Conservation (phyloP, 2,888 invertebrate species). For the Heliconius sara region DNA sequence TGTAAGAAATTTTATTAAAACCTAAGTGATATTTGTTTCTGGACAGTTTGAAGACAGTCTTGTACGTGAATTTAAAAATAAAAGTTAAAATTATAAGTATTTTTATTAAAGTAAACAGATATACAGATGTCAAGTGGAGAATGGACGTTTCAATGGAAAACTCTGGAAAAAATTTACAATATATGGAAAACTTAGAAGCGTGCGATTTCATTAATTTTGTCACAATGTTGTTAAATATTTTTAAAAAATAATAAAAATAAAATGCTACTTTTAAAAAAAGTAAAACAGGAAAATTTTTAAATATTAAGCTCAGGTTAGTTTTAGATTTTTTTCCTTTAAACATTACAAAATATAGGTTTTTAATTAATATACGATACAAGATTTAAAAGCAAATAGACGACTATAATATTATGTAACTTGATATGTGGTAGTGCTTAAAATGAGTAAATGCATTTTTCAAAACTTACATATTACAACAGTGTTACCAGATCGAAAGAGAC, state of each 20-base stretch:
- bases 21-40: slow-evolving; percentile 7
- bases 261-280: neutral
- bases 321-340: neutral
- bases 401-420: neutral
- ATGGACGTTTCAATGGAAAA: slow-evolving; percentile 35
- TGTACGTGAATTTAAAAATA: slow-evolving; percentile 69
- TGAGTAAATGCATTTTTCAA: slow-evolving; percentile 24
- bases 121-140: slow-evolving; percentile 64
- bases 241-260: neutral
- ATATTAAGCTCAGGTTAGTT: too few species aligned
- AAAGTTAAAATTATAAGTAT: slow-evolving; percentile 75
- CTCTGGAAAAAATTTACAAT: slow-evolving; percentile 22
- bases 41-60: slow-evolving; percentile 53
- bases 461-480: slow-evolving; percentile 25
- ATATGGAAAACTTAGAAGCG: neutral
- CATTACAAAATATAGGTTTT: neutral
- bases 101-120: slow-evolving; percentile 74
- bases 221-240: neutral
- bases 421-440: slow-evolving; percentile 13
- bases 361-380: neutral
- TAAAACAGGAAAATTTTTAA: neutral
- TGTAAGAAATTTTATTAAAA: slow-evolving; percentile 2
- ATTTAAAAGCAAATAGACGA: neutral
- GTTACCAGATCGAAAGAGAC: slow-evolving; percentile 11
- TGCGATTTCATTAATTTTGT: neutral